phyloP scores from a whole-genome alignment of 2,113 vertebrate genomes.

The Gavialis gangeticus region DNA sequence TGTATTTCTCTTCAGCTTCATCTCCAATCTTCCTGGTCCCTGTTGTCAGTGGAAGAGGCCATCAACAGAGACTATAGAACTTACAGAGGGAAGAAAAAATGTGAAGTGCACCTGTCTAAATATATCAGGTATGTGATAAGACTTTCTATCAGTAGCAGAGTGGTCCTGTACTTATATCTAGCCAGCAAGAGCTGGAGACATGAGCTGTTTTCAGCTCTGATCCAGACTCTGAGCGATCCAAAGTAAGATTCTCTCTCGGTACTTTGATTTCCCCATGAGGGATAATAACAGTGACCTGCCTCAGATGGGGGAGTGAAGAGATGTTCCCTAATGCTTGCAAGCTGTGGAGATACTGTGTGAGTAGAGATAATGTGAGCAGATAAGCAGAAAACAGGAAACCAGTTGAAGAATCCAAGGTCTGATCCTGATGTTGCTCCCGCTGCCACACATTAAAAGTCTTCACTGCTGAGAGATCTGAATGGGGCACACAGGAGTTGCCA shows the following conservation, averaged over 20 bases:
- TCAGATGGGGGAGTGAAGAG: not conserved
- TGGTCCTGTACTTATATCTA: not conserved
- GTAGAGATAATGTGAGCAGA: not conserved
- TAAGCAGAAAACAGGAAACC: not conserved
- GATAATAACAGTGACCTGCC: not conserved
- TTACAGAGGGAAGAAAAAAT: no score
- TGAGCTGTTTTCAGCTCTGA: not conserved
- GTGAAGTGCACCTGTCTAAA: no score
- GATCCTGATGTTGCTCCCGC: not conserved
- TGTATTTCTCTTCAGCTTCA: no score
- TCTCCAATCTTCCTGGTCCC: no score
- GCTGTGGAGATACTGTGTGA: not conserved
- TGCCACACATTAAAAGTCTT: not conserved
- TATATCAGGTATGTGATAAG: no score
- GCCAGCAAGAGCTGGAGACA: not conserved
- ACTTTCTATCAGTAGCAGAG: not conserved
- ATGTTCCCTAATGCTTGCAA: not conserved
- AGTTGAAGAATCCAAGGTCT: not conserved
- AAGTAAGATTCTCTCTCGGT: not conserved
- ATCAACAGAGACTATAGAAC: no score
- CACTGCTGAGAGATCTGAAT: not conserved
- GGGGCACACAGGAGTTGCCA: not conserved
- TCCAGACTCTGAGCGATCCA: not conserved
- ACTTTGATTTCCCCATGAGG: conserved; percentile 19
- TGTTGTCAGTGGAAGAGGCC: no score